Conservation (phyloP, 2,113 vertebrate species). For the Istiophorus platypterus region DNA sequence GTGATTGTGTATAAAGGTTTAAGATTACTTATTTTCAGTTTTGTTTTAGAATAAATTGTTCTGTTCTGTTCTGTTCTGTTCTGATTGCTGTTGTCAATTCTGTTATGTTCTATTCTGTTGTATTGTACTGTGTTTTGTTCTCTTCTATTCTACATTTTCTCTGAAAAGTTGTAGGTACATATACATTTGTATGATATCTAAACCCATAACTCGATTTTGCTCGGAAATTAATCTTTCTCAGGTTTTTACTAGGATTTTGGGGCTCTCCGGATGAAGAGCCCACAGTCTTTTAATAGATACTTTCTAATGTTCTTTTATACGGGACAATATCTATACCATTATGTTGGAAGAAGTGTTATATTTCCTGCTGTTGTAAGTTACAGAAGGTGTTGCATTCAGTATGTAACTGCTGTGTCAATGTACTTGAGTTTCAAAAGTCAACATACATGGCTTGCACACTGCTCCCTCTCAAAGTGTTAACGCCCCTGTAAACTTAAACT, state of each 20-base stretch:
- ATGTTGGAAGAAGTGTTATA: too few species aligned
- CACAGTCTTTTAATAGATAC: too few species aligned
- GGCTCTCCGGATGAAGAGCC: too few species aligned
- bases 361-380: not conserved
- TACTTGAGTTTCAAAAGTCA: not conserved
- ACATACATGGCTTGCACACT: not conserved
- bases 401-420: not conserved
- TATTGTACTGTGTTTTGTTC: not conserved
- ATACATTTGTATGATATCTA: not conserved
- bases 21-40: not conserved
- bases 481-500: too few species aligned
- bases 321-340: too few species aligned
- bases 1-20: constrained; percentile 1
- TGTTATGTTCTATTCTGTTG: not conserved
- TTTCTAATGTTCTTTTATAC: too few species aligned
- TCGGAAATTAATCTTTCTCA: too few species aligned
- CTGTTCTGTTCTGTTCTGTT: not conserved
- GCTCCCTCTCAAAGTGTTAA: not conserved
- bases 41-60: not conserved
- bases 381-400: not conserved
- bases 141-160: not conserved
- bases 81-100: too few species aligned
- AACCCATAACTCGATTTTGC: too few species aligned
- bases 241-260: too few species aligned
- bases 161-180: not conserved